Conservation (phyloP, 2,113 vertebrate species). For the Lipotes vexillifer region DNA sequence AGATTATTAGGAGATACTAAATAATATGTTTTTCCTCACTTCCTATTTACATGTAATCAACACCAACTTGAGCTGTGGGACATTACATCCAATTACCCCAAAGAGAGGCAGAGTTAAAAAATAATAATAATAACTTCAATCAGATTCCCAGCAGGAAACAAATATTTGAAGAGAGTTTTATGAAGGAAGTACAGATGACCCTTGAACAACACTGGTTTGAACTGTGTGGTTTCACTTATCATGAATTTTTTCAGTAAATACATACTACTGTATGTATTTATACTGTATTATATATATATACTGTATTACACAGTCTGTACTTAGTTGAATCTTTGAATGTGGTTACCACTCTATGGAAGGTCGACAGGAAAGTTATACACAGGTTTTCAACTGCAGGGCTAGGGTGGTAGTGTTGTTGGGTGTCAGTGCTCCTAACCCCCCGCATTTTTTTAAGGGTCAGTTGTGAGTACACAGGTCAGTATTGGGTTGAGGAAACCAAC, state of each 20-base stretch:
- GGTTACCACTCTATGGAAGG: neutral
- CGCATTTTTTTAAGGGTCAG: neutral
- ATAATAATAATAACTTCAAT: neutral
- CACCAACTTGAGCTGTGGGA: neutral
- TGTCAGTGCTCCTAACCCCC: neutral
- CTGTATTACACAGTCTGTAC: neutral
- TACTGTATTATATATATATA: too few relatives aligned
- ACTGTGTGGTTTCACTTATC: neutral
- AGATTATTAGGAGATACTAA: slow-evolving; percentile 1
- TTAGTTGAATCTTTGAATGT: neutral
- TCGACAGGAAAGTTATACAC: neutral
- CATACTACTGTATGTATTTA: neutral
- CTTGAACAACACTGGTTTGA: neutral
- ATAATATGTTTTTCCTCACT: neutral
- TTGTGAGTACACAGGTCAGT: neutral
- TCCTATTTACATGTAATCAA: neutral
- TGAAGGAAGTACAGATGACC: neutral
- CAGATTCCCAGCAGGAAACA: neutral
- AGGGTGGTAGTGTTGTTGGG: neutral
- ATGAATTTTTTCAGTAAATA: neutral
- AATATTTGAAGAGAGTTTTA: neutral
- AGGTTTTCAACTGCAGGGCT: neutral
- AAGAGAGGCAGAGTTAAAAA: neutral
- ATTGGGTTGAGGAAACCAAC: neutral
- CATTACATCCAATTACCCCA: neutral